Base-by-base conservation (phyloP, 2,113 vertebrate genomes). In the Scortum barcoo region DNA sequence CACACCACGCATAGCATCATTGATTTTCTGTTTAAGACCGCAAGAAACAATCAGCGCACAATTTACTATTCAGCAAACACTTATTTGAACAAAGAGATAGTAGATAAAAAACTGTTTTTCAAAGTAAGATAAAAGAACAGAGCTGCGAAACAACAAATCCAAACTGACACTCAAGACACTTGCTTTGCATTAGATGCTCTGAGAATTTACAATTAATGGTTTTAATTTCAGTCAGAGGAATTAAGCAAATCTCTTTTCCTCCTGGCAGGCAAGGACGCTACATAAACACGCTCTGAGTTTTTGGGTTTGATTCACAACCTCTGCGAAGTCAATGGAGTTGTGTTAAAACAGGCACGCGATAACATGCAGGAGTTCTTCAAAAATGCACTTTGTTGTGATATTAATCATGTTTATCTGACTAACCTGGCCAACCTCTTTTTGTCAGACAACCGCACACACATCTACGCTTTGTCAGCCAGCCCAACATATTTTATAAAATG, bases 21-120 rank as follows among this genome's bases (percentile, higher is more conserved):
- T 84, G 89, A 92, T 92, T 92, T 91, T 88, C 68, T 81, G 78
- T 89, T 91, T 83, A 79, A 80, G 84, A 72, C 78, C 22, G 7
- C 84, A 75, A 92, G 67, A 89, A 88, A 84, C 76, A 91, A 89
- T 93, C 83, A 88, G 80, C 62, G 72, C 26, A 61, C 79, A 79
- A 69, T 90, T 84, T 79, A 83, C 72, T 76, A 72, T 85, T 86
- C 79, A 77, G 57, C 69, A 54, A 87, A 77, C 60, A 66, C 84
- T 81, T 85, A 76, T 70, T 84, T 82, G 54, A 82, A 83, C 28
- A 72, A 50, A 73, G 58, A 89, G 67, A 74, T 71, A 38, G 75
- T 33, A 62, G 46, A 83, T 60, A 57, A 67, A 67, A 75, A 85
- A 83, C 11, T 24, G 36, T 57, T 78, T 76, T 78, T 58, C 28